Evolutionary conservation across 2,113 vertebrate genomes (phyloP).

Genomic region (Fukomys damarensis): DNA sequence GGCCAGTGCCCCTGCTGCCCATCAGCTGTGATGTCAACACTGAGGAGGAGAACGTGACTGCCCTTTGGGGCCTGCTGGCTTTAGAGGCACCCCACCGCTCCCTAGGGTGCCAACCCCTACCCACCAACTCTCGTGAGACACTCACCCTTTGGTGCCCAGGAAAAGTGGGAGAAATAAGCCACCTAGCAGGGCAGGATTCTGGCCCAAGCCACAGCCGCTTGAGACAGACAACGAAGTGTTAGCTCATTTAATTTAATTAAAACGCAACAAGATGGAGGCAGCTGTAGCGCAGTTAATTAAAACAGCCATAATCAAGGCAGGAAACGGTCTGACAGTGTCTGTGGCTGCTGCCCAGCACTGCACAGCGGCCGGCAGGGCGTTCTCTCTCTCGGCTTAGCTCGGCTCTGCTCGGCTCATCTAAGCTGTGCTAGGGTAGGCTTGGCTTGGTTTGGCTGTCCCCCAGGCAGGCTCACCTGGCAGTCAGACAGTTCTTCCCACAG

Average conservation of each 20-base stretch:
- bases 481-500: slow-evolving; percentile 37
- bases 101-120: neutral
- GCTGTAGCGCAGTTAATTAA: slow-evolving; percentile 87
- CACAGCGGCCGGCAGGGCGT: neutral
- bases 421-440: neutral
- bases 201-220: slow-evolving; percentile 69
- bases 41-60: neutral
- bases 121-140: neutral
- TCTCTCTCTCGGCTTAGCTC: neutral
- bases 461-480: slow-evolving; percentile 39
- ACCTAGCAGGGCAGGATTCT: slow-evolving; percentile 75
- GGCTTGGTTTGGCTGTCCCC: neutral
- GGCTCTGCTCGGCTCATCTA: neutral
- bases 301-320: slow-evolving; percentile 80
- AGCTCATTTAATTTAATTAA: slow-evolving; percentile 88
- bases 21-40: neutral
- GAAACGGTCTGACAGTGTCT: slow-evolving; percentile 62
- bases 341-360: slow-evolving; percentile 45
- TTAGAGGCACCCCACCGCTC: neutral
- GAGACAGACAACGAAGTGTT: slow-evolving; percentile 79
- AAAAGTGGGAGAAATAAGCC: slow-evolving; percentile 26
- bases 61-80: neutral
- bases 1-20: neutral
- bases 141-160: neutral
- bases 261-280: slow-evolving; percentile 87